phyloP scores from a whole-genome alignment of 2,888 invertebrate genomes.

The Oeneis ivallda region DNA sequence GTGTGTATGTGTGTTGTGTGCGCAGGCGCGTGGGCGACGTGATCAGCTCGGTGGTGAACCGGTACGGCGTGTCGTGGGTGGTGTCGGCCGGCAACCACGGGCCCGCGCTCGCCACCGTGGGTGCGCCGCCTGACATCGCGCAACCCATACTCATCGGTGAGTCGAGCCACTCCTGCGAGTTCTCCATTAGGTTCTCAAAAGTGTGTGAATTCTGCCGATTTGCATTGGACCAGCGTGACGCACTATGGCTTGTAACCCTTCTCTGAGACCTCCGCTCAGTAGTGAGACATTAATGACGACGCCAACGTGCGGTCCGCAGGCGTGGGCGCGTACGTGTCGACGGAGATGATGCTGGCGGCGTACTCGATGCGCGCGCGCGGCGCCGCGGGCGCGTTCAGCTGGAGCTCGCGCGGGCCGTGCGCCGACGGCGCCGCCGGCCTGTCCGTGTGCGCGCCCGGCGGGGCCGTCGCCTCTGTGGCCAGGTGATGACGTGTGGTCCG shows the following conservation, averaged over 20 bases:
- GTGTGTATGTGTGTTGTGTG: slow-evolving; percentile 30
- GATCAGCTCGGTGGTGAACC: slow-evolving; percentile 93
- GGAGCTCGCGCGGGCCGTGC: slow-evolving; percentile 94
- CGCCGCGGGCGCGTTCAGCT: slow-evolving; percentile 93
- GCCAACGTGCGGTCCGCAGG: too few relatives aligned
- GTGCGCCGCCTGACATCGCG: slow-evolving; percentile 92
- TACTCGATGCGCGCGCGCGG: slow-evolving; percentile 93
- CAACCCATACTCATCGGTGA: slow-evolving; percentile 91
- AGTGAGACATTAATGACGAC: too few relatives aligned
- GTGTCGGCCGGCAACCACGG: slow-evolving; percentile 98
- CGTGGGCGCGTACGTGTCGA: slow-evolving; percentile 98
- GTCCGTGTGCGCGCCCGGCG: slow-evolving; percentile 95
- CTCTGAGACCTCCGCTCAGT: too few relatives aligned
- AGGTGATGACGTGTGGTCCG: too few relatives aligned
- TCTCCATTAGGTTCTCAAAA: not conserved
- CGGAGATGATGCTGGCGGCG: slow-evolving; percentile 98
- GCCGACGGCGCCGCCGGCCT: slow-evolving; percentile 95
- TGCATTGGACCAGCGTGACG: too few relatives aligned
- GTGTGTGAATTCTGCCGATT: too few relatives aligned
- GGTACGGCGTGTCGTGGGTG: slow-evolving; percentile 95
- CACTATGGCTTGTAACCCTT: too few relatives aligned
- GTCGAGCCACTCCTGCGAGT: not conserved
- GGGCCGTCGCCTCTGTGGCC: slow-evolving; percentile 96
- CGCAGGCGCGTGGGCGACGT: slow-evolving; percentile 91
- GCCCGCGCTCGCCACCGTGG: slow-evolving; percentile 95